These are phyloP conservation scores for Eumacrocentrus americanus DNA, from an alignment of 2,888 invertebrate species.

Conservation along the genomic window DNA sequence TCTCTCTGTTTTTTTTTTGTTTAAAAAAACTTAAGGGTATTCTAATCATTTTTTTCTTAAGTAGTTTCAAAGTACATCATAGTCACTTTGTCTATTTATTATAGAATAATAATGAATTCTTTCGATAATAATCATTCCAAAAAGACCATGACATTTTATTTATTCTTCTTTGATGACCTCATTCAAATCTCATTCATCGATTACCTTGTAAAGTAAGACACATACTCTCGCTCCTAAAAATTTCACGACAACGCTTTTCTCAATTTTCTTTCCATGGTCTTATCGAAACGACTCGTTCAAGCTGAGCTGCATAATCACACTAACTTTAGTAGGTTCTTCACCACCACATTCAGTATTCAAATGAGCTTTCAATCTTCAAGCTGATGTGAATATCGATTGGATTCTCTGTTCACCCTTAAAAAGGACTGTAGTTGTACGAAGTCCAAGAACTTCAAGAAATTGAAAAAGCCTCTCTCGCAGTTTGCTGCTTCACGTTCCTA, in stretches of 20 bases:
- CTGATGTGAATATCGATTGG: slow-evolving; percentile 18
- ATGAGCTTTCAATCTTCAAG: slow-evolving; percentile 15
- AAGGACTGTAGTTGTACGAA: background rate
- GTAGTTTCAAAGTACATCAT: too few relatives aligned
- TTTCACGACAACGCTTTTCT: slow-evolving; percentile 2
- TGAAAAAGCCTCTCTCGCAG: slow-evolving; percentile 12
- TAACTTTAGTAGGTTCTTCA: slow-evolving; percentile 1
- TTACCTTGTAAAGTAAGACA: background rate
- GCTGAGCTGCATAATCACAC: slow-evolving; percentile 25
- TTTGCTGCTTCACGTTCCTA: background rate
- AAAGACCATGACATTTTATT: too few relatives aligned
- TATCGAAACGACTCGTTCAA: background rate
- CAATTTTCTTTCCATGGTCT: slow-evolving; percentile 4
- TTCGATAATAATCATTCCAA: too few relatives aligned
- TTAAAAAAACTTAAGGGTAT: too few relatives aligned
- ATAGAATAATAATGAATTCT: too few relatives aligned
- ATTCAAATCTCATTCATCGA: background rate
- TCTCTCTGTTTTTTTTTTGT: too few relatives aligned
- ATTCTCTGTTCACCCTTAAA: background rate
- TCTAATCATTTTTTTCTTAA: too few relatives aligned
- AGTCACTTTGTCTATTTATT: too few relatives aligned
- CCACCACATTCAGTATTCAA: slow-evolving; percentile 19
- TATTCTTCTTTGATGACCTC: background rate
- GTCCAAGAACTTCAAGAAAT: slow-evolving; percentile 4
- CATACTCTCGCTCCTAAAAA: background rate